A percentile compares a stretch with the other conserved stretches of the same genome.
These are phyloP conservation scores for Rhineura floridana DNA, from an alignment of 2,113 vertebrate genomes.

Conservation along the genomic window DNA sequence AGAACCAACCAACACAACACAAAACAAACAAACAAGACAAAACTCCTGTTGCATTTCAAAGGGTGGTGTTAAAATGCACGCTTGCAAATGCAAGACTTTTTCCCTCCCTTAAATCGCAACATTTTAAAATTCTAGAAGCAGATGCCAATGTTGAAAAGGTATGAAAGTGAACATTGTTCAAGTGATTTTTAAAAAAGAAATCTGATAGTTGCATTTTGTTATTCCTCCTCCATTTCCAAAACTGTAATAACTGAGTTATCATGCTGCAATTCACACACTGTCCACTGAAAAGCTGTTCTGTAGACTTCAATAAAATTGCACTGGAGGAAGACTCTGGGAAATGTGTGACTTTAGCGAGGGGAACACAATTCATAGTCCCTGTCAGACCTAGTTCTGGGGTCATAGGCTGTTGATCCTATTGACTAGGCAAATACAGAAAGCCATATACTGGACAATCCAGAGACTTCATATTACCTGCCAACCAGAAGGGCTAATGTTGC, in stretches of 20 bases:
- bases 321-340: too few species aligned
- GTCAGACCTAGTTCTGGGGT: background rate
- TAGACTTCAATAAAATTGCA: background rate
- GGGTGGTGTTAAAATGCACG: constrained; percentile 62
- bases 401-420: background rate
- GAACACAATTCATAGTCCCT: background rate
- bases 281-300: background rate
- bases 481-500: too few species aligned
- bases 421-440: background rate
- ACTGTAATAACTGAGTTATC: background rate
- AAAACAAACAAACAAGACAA: background rate
- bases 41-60: constrained; percentile 48
- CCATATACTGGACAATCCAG: background rate
- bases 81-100: constrained; percentile 17
- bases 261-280: background rate
- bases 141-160: constrained; percentile 52
- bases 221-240: background rate
- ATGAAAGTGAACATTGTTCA: constrained; percentile 42
- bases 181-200: background rate
- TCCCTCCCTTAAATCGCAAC: background rate
- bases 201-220: background rate
- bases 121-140: constrained; percentile 47
- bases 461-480: background rate
- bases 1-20: constrained; percentile 6
- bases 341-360: background rate